Evolutionary conservation across 1,140 invertebrate species (phyloP), one percentile per base, ranked within the genome.

Genomic region (Drosophila oshimai): DNA sequence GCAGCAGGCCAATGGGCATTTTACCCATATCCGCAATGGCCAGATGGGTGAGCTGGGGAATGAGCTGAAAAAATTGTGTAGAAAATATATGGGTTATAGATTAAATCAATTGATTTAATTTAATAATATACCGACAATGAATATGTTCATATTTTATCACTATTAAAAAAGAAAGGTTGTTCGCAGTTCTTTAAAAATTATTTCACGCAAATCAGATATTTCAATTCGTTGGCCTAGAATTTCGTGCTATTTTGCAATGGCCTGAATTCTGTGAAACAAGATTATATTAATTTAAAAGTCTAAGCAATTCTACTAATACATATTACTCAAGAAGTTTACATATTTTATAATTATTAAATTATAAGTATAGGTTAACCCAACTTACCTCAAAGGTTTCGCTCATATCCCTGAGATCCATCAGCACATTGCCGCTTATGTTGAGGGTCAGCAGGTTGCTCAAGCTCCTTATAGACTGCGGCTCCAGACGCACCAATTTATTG

Each of bases 401-500:
- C 92, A 91, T 49, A 92, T 90, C 55, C 86, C 81, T 55, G 9
- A 91, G 55, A 74, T 91, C 88, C 88, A 91, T 91, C 4, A 72
- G 77, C 0, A 81, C 41, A 81, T 96, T 96, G 2, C 94, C 95
- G 51, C 95, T 95, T 6, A 96, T 92, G 61, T 93, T 93, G 0
- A 96, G 92, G 18, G 91, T 93, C 42, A 92, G 84, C 31, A 91
- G 54, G 7, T 84, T 89, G 62, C 57, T 61, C 39, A 91, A 37
- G 29, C 77, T 76, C 50, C 91, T 91, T 51, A 96, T 90, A 24
- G 93, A 93, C 45, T 94, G 93, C 3, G 93, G 92, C 81, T 95
- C 94, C 33, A 95, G 92, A 12, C 92, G 92, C 64, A 94, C 93
- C 44, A 96, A 92, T 89, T 95, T 95, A 78, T 96, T 96, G 87